Conservation (phyloP, 2,888 invertebrate genomes). For the Dichetophora obliterata region DNA sequence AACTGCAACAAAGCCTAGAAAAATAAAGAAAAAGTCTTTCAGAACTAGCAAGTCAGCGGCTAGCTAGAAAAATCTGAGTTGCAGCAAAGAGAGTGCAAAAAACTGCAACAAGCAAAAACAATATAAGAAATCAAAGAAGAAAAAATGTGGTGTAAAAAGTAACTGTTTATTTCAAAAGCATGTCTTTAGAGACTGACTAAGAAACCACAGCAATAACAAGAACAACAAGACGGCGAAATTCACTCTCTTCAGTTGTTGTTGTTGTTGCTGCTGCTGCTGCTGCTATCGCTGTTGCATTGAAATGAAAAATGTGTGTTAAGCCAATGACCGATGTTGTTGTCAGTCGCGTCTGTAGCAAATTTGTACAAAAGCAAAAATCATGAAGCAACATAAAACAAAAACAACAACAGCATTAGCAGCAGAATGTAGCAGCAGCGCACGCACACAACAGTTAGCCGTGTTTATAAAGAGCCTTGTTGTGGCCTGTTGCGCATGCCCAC, state of each 20-base stretch:
- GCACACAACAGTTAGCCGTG: constrained; percentile 34
- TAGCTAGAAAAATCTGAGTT: not conserved
- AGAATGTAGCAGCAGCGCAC: constrained; percentile 10
- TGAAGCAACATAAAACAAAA: constrained; percentile 6
- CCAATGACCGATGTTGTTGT: constrained; percentile 66
- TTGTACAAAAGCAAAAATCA: constrained; percentile 5
- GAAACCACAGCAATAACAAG: constrained; percentile 3
- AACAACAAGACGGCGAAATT: constrained; percentile 20
- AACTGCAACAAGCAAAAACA: not conserved
- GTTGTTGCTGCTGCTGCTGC: not conserved
- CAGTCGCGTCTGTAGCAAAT: constrained; percentile 22
- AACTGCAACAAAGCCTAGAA: constrained; percentile 1
- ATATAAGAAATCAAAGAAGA: not conserved
- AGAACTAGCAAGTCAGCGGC: not conserved
- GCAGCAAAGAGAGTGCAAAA: not conserved
- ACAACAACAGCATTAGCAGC: constrained; percentile 1
- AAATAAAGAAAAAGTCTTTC: constrained; percentile 3
- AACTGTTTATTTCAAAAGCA: not conserved
- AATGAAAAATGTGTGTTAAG: constrained; percentile 69
- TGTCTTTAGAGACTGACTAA: not conserved
- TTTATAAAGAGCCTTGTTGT: not conserved
- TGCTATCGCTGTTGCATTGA: constrained; percentile 45
- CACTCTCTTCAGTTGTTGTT: constrained; percentile 30
- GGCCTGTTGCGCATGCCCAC: not conserved
- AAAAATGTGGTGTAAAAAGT: not conserved